A percentile compares a stretch with the other conserved stretches of the same genome.
phyloP scores from a whole-genome alignment of 2,797 vertebrate species.

The Rhinatrema bivittatum region DNA sequence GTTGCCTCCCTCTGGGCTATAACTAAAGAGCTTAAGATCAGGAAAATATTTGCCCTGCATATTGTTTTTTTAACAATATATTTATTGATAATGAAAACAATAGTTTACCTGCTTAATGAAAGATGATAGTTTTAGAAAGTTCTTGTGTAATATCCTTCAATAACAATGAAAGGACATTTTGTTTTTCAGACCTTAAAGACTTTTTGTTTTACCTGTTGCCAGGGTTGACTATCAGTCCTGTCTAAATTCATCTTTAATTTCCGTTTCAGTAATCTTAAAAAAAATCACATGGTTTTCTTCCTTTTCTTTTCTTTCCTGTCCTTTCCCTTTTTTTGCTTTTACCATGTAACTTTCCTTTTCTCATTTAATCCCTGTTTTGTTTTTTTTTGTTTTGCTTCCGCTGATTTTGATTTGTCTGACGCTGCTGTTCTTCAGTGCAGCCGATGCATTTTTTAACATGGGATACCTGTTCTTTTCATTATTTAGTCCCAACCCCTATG shows the following conservation, averaged over 20 bases:
- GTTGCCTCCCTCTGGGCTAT: too few relatives aligned
- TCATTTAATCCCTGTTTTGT: slow-evolving; percentile 7
- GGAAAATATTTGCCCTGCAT: too few relatives aligned
- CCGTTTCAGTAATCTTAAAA: slow-evolving; percentile 42
- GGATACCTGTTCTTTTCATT: slow-evolving; percentile 84
- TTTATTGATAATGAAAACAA: too few relatives aligned
- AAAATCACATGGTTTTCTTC: slow-evolving; percentile 63
- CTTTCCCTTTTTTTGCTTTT: slow-evolving; percentile 47
- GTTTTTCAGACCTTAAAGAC: too few relatives aligned
- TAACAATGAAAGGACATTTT: too few relatives aligned
- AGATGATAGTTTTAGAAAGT: too few relatives aligned
- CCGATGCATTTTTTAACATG: slow-evolving; percentile 81
- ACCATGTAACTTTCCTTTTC: slow-evolving; percentile 36
- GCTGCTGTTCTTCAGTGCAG: slow-evolving; percentile 75
- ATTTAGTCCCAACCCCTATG: slow-evolving; percentile 89
- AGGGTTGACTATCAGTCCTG: slow-evolving; percentile 31
- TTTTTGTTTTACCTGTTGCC: too few relatives aligned
- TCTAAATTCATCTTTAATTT: slow-evolving; percentile 49
- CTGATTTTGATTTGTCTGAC: slow-evolving; percentile 67
- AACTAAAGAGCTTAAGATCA: too few relatives aligned
- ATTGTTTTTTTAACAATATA: too few relatives aligned
- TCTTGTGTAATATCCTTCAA: too few relatives aligned
- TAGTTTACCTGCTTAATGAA: too few relatives aligned
- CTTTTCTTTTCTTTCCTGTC: slow-evolving; percentile 59
- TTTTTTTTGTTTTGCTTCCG: slow-evolving; percentile 58